Evolutionary conservation across 2,888 invertebrate genomes (phyloP).

Genomic region (Pachycephus smyrnensis): DNA sequence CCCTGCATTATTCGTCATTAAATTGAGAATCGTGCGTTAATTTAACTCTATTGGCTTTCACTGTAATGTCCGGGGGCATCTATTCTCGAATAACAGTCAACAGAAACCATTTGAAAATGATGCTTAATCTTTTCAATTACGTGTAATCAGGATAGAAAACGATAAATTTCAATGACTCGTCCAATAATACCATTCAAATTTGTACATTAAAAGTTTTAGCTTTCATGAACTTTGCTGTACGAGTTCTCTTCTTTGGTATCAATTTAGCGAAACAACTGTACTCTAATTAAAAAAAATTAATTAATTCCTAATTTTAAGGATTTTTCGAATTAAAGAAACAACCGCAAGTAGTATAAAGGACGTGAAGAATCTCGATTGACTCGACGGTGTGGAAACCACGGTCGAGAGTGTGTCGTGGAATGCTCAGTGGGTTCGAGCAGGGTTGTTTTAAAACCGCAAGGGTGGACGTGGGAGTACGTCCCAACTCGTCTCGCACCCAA

Average conservation of each 20-base stretch:
- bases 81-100: neutral
- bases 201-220: neutral
- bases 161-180: neutral
- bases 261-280: neutral
- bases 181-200: constrained; percentile 1
- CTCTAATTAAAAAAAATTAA: neutral
- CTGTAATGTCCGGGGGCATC: constrained; percentile 5
- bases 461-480: constrained; percentile 22
- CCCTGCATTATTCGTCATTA: constrained; percentile 46
- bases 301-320: neutral
- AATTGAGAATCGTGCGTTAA: constrained; percentile 25
- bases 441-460: constrained; percentile 29
- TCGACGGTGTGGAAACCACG: neutral
- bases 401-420: neutral
- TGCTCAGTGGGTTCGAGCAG: constrained; percentile 7
- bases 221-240: neutral
- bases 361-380: neutral
- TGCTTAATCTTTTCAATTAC: neutral
- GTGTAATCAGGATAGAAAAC: neutral
- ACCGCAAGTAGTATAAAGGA: neutral
- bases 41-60: constrained; percentile 11
- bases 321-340: neutral
- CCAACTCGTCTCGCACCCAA: constrained; percentile 18
- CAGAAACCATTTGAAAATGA: neutral
- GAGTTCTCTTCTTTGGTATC: no score